phyloP scores from a whole-genome alignment of 2,797 vertebrate species.

The Sorex maritimensis region DNA sequence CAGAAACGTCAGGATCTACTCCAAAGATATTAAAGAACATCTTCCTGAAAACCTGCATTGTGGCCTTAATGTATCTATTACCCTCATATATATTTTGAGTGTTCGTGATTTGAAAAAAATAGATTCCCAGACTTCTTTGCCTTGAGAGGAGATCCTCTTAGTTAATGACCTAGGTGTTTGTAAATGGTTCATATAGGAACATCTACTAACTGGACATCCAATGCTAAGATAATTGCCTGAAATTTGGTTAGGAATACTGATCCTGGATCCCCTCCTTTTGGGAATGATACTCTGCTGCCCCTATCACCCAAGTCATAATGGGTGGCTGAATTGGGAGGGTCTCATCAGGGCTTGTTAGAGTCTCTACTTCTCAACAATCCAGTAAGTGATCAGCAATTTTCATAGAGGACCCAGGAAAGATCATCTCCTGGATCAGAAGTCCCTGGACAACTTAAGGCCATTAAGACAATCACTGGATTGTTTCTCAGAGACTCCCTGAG shows the following conservation, averaged over 20 bases:
- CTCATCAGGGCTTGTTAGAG: not conserved
- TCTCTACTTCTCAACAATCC: not conserved
- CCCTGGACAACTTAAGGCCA: not conserved
- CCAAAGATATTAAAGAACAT: not conserved
- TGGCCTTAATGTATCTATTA: not conserved
- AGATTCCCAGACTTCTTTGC: conserved; percentile 30
- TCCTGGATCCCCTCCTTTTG: not conserved
- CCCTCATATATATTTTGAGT: not conserved
- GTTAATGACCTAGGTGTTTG: not conserved
- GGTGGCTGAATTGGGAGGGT: not conserved
- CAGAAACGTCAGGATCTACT: not conserved
- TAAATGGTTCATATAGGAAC: not conserved
- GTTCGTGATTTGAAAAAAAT: not conserved
- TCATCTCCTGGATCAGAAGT: not conserved
- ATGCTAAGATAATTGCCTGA: not conserved
- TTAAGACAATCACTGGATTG: not conserved
- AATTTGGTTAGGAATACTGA: not conserved
- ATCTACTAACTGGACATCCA: not conserved
- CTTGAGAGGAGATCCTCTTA: not conserved
- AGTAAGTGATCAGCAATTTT: not conserved
- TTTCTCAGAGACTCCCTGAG: not conserved
- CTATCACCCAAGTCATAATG: not conserved
- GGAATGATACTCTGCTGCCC: not conserved
- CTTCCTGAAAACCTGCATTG: not conserved
- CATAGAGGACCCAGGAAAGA: not conserved